phyloP scores from a whole-genome alignment of 2,113 vertebrate species.

The Solea solea region DNA sequence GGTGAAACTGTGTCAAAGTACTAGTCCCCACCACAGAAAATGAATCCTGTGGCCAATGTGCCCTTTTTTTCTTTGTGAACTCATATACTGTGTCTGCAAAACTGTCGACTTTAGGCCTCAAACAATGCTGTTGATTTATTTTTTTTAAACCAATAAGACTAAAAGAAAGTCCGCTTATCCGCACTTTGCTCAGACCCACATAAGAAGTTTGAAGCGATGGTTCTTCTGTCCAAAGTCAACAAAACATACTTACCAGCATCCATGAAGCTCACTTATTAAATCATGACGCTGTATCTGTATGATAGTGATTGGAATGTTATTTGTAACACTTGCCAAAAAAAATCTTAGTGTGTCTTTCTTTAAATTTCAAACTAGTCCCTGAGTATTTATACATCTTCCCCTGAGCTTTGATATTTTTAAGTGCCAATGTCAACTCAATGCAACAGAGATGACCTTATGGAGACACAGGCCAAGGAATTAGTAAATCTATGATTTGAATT shows the following conservation, averaged over 20 bases:
- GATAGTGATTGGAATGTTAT: not conserved
- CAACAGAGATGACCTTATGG: not conserved
- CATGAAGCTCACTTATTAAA: not conserved
- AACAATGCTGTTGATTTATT: too few relatives aligned
- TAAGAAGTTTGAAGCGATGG: too few relatives aligned
- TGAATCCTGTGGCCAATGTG: not conserved
- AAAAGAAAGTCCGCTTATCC: not conserved
- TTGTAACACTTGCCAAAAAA: not conserved
- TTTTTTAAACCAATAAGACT: too few relatives aligned
- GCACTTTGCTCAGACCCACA: not conserved
- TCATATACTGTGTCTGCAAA: too few relatives aligned
- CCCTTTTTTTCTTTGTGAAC: too few relatives aligned
- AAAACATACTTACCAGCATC: not conserved
- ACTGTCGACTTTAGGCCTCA: too few relatives aligned
- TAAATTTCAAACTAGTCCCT: conserved; percentile 14
- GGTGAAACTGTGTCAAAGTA: not conserved
- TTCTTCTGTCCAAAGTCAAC: not conserved
- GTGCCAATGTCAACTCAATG: not conserved
- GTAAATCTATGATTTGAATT: not conserved
- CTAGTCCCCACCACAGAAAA: not conserved
- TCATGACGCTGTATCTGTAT: not conserved
- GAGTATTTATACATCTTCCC: conserved; percentile 20
- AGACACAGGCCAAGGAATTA: not conserved
- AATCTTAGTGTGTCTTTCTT: not conserved
- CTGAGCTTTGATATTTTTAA: conserved; percentile 15